phyloP scores from a whole-genome alignment of 2,113 vertebrate genomes.

The Syngnathus typhle region DNA sequence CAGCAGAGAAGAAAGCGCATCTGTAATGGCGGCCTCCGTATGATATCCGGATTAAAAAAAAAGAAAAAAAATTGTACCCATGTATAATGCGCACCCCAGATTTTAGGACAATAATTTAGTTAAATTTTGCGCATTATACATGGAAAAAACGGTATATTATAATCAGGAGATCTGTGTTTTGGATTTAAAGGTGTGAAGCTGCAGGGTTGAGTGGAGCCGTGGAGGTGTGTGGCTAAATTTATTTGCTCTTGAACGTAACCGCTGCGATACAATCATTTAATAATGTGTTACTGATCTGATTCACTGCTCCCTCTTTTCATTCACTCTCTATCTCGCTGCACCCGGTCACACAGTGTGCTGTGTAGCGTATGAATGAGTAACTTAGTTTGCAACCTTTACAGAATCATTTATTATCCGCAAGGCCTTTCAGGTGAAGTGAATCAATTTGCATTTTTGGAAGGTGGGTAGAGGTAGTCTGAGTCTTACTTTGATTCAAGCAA shows the following conservation, averaged over 20 bases:
- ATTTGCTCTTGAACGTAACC: background rate
- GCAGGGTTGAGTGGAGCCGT: background rate
- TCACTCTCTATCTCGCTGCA: background rate
- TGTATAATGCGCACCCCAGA: too few relatives aligned
- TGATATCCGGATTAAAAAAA: too few relatives aligned
- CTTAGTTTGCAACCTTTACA: background rate
- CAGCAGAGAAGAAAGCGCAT: too few relatives aligned
- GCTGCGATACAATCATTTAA: background rate
- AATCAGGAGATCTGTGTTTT: too few relatives aligned
- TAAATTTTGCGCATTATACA: too few relatives aligned
- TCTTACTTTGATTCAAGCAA: background rate
- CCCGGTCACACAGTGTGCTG: background rate
- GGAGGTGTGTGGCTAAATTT: background rate
- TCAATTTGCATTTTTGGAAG: background rate
- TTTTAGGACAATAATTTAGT: too few relatives aligned
- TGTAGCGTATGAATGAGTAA: background rate
- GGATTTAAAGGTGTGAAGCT: background rate
- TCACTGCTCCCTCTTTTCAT: background rate
- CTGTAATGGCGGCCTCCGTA: too few relatives aligned
- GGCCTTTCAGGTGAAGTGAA: background rate
- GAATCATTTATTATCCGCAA: background rate
- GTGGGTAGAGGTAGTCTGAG: background rate
- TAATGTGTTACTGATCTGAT: slow-evolving; percentile 1
- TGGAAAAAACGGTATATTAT: too few relatives aligned
- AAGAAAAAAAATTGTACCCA: too few relatives aligned